phyloP scores from a whole-genome alignment of 2,888 invertebrate species.

The Noctua janthina region DNA sequence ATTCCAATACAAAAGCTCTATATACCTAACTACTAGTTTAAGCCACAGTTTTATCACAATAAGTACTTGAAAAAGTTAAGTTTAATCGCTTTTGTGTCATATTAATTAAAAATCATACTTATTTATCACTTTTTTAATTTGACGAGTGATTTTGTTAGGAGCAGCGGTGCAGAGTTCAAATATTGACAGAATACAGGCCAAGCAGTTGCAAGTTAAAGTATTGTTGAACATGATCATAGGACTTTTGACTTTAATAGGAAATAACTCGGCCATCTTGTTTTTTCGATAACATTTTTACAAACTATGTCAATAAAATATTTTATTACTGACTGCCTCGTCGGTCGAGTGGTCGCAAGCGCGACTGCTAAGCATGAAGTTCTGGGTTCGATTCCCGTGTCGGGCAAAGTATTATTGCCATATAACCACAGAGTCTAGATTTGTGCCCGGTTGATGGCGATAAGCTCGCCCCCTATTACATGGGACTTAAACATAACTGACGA shows the following conservation, averaged over 20 bases:
- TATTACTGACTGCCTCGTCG: too few relatives aligned
- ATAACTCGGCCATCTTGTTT: not conserved
- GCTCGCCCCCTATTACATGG: too few relatives aligned
- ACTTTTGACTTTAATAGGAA: not conserved
- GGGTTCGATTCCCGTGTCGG: too few relatives aligned
- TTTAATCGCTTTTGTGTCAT: slow-evolving; percentile 68
- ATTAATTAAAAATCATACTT: slow-evolving; percentile 61
- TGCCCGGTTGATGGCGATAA: too few relatives aligned
- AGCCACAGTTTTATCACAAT: slow-evolving; percentile 59
- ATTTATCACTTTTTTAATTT: slow-evolving; percentile 55
- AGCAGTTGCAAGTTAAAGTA: not conserved
- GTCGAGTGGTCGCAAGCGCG: too few relatives aligned
- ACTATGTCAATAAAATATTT: too few relatives aligned
- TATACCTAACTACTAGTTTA: slow-evolving; percentile 36
- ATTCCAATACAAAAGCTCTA: slow-evolving; percentile 34
- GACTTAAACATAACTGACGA: too few relatives aligned
- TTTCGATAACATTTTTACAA: not conserved
- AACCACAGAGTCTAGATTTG: too few relatives aligned
- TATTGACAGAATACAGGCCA: not conserved
- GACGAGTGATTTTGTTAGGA: slow-evolving; percentile 40
- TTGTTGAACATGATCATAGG: not conserved
- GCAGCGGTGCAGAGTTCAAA: slow-evolving; percentile 4
- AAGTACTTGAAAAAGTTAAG: slow-evolving; percentile 63
- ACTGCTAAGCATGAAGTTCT: too few relatives aligned
- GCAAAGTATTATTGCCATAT: too few relatives aligned